Conservation (phyloP, 92 coral and sea anemone genomes). For the Isaurus tuberculatus region DNA sequence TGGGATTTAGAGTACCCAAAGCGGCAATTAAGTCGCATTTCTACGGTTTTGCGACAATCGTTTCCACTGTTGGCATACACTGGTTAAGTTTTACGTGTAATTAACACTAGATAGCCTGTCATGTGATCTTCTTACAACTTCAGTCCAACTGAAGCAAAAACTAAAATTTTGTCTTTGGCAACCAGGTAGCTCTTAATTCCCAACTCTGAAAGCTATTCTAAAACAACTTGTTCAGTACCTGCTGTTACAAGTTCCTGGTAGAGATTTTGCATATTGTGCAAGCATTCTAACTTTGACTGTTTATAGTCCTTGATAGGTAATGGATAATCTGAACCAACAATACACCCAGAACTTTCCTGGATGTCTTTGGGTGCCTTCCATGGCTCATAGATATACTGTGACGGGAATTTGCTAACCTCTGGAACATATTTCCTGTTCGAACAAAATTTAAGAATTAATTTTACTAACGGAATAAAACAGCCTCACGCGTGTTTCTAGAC, state of each 20-base stretch:
- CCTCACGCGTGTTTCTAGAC: no score
- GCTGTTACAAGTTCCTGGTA: slow-evolving; percentile 59
- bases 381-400: slow-evolving; percentile 75
- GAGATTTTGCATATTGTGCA: slow-evolving; percentile 57
- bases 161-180: no score
- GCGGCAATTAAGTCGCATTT: no score
- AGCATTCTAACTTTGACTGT: slow-evolving; percentile 64
- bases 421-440: slow-evolving; percentile 77
- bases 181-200: no score
- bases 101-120: no score
- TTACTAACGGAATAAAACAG: no score
- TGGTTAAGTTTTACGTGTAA: no score
- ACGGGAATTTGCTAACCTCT: slow-evolving; percentile 73
- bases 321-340: slow-evolving; percentile 88
- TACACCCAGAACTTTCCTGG: slow-evolving; percentile 69
- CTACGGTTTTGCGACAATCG: no score
- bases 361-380: slow-evolving; percentile 83
- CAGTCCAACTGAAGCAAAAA: no score
- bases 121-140: no score
- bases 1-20: no score
- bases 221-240: slow-evolving; percentile 44
- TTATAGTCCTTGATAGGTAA: slow-evolving; percentile 69
- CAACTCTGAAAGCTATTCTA: neutral
- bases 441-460: neutral
- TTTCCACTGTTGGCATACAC: no score